phyloP scores from a whole-genome alignment of 2,113 vertebrate species.

The Aplodontia rufa region DNA sequence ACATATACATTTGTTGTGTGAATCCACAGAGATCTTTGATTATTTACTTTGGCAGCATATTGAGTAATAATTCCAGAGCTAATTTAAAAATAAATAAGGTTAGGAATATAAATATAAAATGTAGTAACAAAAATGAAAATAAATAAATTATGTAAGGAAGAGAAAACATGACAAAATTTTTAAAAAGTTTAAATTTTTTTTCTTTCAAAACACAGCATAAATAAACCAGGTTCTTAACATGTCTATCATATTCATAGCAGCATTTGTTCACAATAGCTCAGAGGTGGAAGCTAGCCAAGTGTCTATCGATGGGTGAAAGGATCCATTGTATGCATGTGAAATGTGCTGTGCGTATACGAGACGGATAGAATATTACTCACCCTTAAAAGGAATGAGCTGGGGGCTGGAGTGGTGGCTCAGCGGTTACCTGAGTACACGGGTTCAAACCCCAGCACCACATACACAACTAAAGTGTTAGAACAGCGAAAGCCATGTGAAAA shows the following conservation, averaged over 20 bases:
- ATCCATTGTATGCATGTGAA: neutral
- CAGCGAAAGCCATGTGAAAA: no score
- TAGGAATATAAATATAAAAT: neutral
- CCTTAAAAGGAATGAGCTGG: neutral
- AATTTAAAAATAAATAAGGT: neutral
- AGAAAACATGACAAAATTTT: neutral
- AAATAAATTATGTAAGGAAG: neutral
- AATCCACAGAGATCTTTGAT: neutral
- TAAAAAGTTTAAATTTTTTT: neutral
- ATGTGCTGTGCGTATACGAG: fast-evolving
- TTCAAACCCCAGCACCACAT: no score
- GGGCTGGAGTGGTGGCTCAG: no score
- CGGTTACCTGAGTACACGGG: no score
- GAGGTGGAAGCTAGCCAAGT: neutral
- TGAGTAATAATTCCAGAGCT: neutral
- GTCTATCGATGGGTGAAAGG: neutral
- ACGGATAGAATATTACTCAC: neutral
- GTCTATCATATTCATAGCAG: neutral
- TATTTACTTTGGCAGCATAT: neutral
- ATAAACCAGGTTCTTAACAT: neutral
- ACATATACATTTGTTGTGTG: neutral
- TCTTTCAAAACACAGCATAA: neutral
- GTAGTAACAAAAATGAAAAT: neutral
- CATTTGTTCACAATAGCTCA: neutral
- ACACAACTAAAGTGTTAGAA: no score